These are phyloP conservation scores for Xanthia icteritia DNA, from an alignment of 2,888 invertebrate genomes.

Conservation along the genomic window DNA sequence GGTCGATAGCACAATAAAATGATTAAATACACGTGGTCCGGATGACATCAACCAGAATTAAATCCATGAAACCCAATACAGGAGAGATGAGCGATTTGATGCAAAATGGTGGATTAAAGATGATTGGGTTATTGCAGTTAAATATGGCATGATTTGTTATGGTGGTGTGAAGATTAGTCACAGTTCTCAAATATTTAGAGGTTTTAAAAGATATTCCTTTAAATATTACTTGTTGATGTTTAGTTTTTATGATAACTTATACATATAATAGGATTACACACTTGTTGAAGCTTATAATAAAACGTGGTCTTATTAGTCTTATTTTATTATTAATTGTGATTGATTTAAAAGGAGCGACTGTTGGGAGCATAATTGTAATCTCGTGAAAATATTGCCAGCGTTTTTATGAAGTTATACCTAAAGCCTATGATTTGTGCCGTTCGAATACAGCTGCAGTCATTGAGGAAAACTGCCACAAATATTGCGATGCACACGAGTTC, in stretches of 20 bases:
- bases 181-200: constrained; percentile 23
- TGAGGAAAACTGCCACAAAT: constrained; percentile 58
- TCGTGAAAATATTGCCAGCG: not conserved
- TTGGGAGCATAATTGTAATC: not conserved
- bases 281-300: constrained; percentile 30
- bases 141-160: not conserved
- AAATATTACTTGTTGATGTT: constrained; percentile 1
- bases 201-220: constrained; percentile 14
- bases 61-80: constrained; percentile 36
- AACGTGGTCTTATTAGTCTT: not conserved
- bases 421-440: constrained; percentile 25
- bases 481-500: constrained; percentile 26
- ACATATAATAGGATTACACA: constrained; percentile 50
- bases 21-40: constrained; percentile 65
- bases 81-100: constrained; percentile 29
- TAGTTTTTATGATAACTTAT: constrained; percentile 1
- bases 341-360: not conserved
- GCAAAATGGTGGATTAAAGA: constrained; percentile 4
- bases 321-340: not conserved
- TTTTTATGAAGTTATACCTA: not conserved
- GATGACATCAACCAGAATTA: constrained; percentile 63
- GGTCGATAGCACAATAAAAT: constrained; percentile 66
- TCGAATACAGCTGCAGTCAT: constrained; percentile 26
- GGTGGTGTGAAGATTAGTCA: constrained; percentile 10
- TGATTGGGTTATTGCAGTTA: not conserved